phyloP scores from a whole-genome alignment of 2,797 vertebrate genomes.

The Chaunax sp. region DNA sequence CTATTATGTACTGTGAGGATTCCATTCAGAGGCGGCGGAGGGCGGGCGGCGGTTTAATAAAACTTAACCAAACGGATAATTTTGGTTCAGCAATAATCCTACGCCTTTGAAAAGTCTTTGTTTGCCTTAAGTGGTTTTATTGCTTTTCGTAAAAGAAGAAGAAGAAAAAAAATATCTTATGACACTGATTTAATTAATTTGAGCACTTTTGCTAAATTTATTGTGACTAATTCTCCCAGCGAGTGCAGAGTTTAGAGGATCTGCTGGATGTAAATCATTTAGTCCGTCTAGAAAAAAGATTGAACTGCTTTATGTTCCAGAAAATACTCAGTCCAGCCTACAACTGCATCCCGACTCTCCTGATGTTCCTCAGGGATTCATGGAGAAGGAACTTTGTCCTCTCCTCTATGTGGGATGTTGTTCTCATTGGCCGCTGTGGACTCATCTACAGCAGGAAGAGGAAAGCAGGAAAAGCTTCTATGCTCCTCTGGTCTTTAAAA shows the following conservation, averaged over 20 bases:
- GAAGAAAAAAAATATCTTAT: not conserved
- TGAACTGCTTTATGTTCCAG: not conserved
- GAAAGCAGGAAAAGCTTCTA: too few species aligned
- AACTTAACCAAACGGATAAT: slow-evolving; percentile 65
- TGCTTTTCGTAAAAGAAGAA: slow-evolving; percentile 45
- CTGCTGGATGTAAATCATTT: slow-evolving; percentile 22
- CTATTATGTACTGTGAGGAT: slow-evolving; percentile 68
- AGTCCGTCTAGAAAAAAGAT: slow-evolving; percentile 11
- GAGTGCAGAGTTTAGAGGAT: slow-evolving; percentile 22
- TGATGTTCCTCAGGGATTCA: not conserved
- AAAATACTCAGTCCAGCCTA: not conserved
- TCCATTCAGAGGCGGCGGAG: slow-evolving; percentile 48
- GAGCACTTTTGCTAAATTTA: slow-evolving; percentile 47
- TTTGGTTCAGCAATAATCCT: slow-evolving; percentile 61
- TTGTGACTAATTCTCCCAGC: slow-evolving; percentile 49
- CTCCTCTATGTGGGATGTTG: too few species aligned
- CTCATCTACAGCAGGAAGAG: too few species aligned
- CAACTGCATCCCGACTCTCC: not conserved
- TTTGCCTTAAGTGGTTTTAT: slow-evolving; percentile 68
- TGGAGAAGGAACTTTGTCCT: too few species aligned
- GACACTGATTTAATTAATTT: slow-evolving; percentile 69
- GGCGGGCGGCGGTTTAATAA: slow-evolving; percentile 41
- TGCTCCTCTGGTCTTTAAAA: too few species aligned
- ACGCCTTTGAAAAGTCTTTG: slow-evolving; percentile 62
- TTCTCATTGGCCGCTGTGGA: too few species aligned